These are phyloP conservation scores for Zaprionus nigranus DNA, from an alignment of 1,140 invertebrate genomes.

Conservation along the genomic window DNA sequence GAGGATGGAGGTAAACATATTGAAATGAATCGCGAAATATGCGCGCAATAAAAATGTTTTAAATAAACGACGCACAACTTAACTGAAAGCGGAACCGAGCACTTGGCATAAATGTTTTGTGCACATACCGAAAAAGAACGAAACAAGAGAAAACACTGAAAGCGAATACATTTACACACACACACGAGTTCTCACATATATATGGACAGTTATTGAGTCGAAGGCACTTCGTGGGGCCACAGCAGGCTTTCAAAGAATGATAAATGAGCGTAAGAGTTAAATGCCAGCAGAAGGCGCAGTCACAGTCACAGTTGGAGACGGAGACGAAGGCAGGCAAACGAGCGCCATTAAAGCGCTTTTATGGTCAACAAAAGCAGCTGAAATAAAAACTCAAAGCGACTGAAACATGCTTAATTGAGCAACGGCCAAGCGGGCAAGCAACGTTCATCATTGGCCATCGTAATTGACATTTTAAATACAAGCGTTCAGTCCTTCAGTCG, in stretches of 20 bases:
- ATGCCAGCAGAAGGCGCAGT: conserved; percentile 57
- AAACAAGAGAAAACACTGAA: conserved; percentile 50
- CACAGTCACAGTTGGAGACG: conserved; percentile 5
- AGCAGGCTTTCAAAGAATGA: conserved; percentile 73
- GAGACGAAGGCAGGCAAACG: conserved; percentile 47
- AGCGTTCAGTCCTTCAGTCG: background rate
- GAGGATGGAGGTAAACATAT: conserved; percentile 39
- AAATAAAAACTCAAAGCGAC: conserved; percentile 34
- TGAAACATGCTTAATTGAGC: conserved; percentile 51
- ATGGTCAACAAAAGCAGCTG: conserved; percentile 61
- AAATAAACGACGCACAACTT: conserved; percentile 71
- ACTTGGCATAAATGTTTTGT: conserved; percentile 71
- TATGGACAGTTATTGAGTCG: conserved; percentile 28
- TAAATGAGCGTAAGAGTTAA: conserved; percentile 79
- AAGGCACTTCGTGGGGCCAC: conserved; percentile 57
- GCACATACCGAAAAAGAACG: conserved; percentile 41
- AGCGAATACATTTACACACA: conserved; percentile 35
- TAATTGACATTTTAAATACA: conserved; percentile 76
- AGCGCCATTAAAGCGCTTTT: conserved; percentile 75
- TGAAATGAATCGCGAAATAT: conserved; percentile 76
- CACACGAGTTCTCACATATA: conserved; percentile 6
- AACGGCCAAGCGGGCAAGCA: background rate
- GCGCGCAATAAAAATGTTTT: conserved; percentile 73
- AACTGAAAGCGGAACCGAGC: conserved; percentile 35
- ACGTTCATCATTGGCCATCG: conserved; percentile 7